Conservation (phyloP, 1,140 invertebrate species). For the Tribolium castaneum region DNA sequence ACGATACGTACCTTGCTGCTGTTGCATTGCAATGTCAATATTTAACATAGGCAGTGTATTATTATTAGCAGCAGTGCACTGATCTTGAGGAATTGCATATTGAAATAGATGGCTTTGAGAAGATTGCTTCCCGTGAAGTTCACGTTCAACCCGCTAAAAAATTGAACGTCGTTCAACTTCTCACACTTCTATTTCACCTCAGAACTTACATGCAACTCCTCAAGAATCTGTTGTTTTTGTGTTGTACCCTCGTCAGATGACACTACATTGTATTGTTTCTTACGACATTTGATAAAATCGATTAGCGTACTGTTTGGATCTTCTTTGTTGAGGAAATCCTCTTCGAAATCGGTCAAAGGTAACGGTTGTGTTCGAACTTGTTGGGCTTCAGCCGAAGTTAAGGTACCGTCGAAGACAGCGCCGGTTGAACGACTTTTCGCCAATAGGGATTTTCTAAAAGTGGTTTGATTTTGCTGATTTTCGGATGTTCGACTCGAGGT, state of each 20-base stretch:
- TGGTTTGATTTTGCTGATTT: constrained; percentile 37
- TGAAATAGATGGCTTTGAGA: constrained; percentile 63
- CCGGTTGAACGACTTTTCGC: constrained; percentile 67
- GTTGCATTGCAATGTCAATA: constrained; percentile 61
- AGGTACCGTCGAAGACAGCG: constrained; percentile 64
- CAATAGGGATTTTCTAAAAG: constrained; percentile 65
- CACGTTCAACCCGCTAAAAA: constrained; percentile 76
- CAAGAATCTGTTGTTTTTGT: constrained; percentile 81
- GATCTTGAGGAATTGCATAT: constrained; percentile 59
- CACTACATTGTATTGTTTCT: constrained; percentile 54
- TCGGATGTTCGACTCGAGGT: constrained; percentile 17
- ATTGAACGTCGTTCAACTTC: constrained; percentile 2
- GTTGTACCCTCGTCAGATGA: constrained; percentile 73
- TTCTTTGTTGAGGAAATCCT: constrained; percentile 61
- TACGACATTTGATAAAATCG: constrained; percentile 61
- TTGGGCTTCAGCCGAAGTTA: constrained; percentile 69
- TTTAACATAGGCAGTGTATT: constrained; percentile 59
- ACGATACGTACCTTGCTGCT: constrained; percentile 55
- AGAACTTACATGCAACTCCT: constrained; percentile 75
- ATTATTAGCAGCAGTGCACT: constrained; percentile 58
- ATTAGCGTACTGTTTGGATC: constrained; percentile 61
- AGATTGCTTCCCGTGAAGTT: constrained; percentile 74
- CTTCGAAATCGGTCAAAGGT: constrained; percentile 58
- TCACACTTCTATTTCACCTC: background rate
- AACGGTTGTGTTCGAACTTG: constrained; percentile 66